Percentiles rank a stretch among this genome's conserved stretches.
phyloP scores from a whole-genome alignment of 1,140 invertebrate species.

The Hypothenemus hampei region DNA sequence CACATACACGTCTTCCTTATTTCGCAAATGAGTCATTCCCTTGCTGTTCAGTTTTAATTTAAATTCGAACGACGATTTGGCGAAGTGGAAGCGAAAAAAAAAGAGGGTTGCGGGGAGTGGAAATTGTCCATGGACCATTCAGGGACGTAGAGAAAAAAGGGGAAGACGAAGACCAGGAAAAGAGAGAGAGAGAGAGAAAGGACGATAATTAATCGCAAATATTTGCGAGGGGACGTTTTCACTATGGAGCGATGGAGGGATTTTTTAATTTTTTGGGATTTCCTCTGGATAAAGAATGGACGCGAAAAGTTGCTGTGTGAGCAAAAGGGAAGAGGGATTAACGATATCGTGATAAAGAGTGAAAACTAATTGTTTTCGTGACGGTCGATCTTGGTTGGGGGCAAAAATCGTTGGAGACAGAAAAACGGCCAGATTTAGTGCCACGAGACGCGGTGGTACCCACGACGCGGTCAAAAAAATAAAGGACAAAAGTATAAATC shows the following conservation, averaged over 20 bases:
- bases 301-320: neutral
- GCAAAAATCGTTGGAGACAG: neutral
- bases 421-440: slow-evolving; percentile 17
- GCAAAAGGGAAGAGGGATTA: neutral
- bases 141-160: slow-evolving; percentile 2
- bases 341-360: neutral
- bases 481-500: slow-evolving; percentile 16
- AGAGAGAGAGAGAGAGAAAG: neutral
- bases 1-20: slow-evolving; percentile 41
- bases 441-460: neutral
- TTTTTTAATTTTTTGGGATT: slow-evolving; percentile 19
- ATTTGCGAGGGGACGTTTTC: slow-evolving; percentile 29
- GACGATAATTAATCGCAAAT: slow-evolving; percentile 35
- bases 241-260: slow-evolving; percentile 3
- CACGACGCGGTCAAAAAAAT: slow-evolving; percentile 13
- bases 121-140: neutral
- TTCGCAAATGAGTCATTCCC: slow-evolving; percentile 46
- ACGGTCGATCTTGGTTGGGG: neutral
- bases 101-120: neutral
- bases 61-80: slow-evolving; percentile 29
- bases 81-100: slow-evolving; percentile 1
- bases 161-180: neutral
- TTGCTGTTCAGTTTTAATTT: slow-evolving; percentile 41
- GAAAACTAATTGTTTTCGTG: neutral
- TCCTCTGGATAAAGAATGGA: neutral